Base-by-base conservation (phyloP, 2,888 invertebrate genomes). In the Synergus gifuensis region DNA sequence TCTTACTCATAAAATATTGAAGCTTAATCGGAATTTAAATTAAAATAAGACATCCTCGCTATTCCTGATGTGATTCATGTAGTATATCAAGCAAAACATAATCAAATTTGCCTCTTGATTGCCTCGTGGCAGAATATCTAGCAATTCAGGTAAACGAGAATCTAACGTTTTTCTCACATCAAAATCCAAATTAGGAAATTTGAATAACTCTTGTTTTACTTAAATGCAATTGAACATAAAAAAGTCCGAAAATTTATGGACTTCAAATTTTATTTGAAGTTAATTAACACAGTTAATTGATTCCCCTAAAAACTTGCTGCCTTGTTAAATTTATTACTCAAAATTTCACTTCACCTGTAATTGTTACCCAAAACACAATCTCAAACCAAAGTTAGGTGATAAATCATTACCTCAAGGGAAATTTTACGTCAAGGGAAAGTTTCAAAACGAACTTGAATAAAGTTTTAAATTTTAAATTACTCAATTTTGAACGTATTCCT, bases 51-150 rank as follows among this genome's bases (percentile, higher is more conserved):
- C 28, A 28, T 2, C 28, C 28, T 28, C 28, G 3, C 2, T 28
- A 28, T 28, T 28, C 28, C 28, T 28, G 28, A 3, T 28, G 28
- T 46, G 44, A 69, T 46, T 69, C 46, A 46, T 14, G 46, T 22
- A 69, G 44, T 16, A 69, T 16, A 69, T 16, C 16, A 8, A 69
- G 46, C 67, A 49, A 73, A 73, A 73, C 46, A 16, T 73, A 73
- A 73, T 73, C 49, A 22, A 73, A 54, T 73, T 73, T 73, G 28
- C 49, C 49, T 54, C 54, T 69, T 49, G 69, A 73, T 73, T 73
- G 69, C 28, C 46, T 54, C 49, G n/a, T 9, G 4, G 49, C n/a
- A 28, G 28, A 4, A 73, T 49, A 36, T 28, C 49, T 36, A 36
- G n/a, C 49, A 11, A 28, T 73, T 69, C 28, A 11, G 9, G 49